Base-by-base conservation (phyloP, 64 coral and sea anemone species). In the Montipora sp. region DNA sequence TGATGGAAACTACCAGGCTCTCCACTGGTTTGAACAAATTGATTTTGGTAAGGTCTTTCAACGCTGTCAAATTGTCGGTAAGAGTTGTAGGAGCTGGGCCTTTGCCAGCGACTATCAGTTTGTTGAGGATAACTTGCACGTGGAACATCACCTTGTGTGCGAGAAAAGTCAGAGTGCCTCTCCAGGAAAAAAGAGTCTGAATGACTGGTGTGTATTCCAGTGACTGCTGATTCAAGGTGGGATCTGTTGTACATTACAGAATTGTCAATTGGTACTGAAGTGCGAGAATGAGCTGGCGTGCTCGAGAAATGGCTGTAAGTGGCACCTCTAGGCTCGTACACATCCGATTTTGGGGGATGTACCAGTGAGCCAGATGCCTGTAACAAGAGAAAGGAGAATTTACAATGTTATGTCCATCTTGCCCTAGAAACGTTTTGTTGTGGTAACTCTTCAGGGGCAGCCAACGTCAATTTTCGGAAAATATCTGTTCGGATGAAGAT, bases 21-120 rank as follows among this genome's bases (percentile, higher is more conserved):
- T 71, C 65, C 49, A 5, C 16, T 72, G 10, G 15, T 83, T 83
- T 16, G 51, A 48, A 19, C 19, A 84, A 55, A 69, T 3, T 85
- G 90, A 85, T 48, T 36, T 50, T 92, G 70, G n/a, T 81, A 51
- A 4, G 44, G n/a, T 75, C 90, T 84, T 21, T 47, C 19, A 5
- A 23, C 3, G 8, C 20, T 21, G 10, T 72, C 46, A 63, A 83
- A 67, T 47, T 63, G 59, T 83, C 80, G 47, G 19, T 47, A 27
- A 46, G 80, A 68, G 82, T 73, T 59, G 71, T 85, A 72, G 50
- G 49, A 85, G 9, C 45, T 68, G 5, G 82, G 65, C 9, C 18
- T 70, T 85, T 85, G 61, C 82, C 82, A 71, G 3, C 43, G 67
- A 5, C 63, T 50, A 47, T 85, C 82, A 72, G 82, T 48, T 48